Evolutionary conservation across 2,888 invertebrate species (phyloP), one percentile per base, ranked within the genome.

Genomic region (Gandaritis pyraliata): DNA sequence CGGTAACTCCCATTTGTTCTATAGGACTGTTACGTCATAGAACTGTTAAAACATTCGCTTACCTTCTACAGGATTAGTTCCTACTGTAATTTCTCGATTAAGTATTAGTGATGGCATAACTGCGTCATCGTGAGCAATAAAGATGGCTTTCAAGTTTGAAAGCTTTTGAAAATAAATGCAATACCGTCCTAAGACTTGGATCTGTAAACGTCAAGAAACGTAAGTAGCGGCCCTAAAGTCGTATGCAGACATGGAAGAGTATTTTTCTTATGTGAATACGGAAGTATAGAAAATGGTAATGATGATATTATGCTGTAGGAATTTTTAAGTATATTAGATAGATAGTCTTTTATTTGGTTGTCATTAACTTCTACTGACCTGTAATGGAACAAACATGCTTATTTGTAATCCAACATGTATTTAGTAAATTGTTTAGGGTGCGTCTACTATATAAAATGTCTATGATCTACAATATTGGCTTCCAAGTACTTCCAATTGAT

Each of bases 291-390:
- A 60, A 38, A 18, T 38, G 52, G 39, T 64, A 61, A 65, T 56
- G 61, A 29, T 67, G 64, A 69, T 69, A 68, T 67, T 70, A 68
- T 58, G 64, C 67, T 66, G 58, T 71, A 71, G 69, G 56, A 67
- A 62, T 62, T 23, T 61, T 65, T 68, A 66, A 61, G 69, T 67
- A 55, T 63, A 62, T 67, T 67, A 64, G 61, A 63, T 64, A 62
- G 16, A 58, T 54, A 58, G 53, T 58, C 56, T 58, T 41, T 11
- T 41, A 41, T 64, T 60, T 67, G 59, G 57, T 64, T 59, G 51
- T 68, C 41, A 41, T 61, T 59, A 54, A 54, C 41, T 46, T 58
- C 49, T 43, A 53, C 55, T 60, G 49, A 66, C 56, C 57, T 65
- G 57, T 68, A 61, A 63, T 67, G 61, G 63, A 71, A 61, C 65